Conservation (phyloP, 2,888 invertebrate species). For the Entomobrya proxima region DNA sequence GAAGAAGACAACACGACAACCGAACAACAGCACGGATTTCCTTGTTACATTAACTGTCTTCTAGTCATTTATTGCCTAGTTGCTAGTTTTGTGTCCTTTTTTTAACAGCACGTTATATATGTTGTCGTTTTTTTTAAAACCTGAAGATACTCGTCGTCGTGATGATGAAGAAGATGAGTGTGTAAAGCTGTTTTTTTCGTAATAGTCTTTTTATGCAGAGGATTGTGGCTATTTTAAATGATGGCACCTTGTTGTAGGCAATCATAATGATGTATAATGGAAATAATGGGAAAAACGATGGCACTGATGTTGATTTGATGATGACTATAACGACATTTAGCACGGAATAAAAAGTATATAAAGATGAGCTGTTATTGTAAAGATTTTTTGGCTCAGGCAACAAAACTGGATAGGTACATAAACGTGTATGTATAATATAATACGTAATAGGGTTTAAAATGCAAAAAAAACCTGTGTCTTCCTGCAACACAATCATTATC, state of each 20-base stretch:
- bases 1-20: not conserved
- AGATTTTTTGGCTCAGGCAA: not conserved
- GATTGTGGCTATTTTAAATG: not conserved
- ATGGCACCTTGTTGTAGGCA: constrained; percentile 14
- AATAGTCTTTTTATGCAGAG: constrained; percentile 28
- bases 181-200: constrained; percentile 23
- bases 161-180: not conserved
- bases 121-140: not conserved
- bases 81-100: not conserved
- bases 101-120: not conserved
- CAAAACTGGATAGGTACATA: not conserved
- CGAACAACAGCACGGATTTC: not conserved
- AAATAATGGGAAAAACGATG: constrained; percentile 18
- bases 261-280: constrained; percentile 42
- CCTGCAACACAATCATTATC: not conserved
- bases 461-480: not conserved
- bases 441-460: not conserved
- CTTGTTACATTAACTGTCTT: constrained; percentile 1
- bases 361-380: not conserved
- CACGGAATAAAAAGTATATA: not conserved
- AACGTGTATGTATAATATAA: too few relatives aligned
- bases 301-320: not conserved
- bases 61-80: not conserved
- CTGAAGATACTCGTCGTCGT: not conserved
- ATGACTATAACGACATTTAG: constrained; percentile 11